Percentiles rank a stretch among this genome's conserved stretches.
Conservation (phyloP, 1,140 invertebrate species). For the Centruroides sculpturatus region DNA sequence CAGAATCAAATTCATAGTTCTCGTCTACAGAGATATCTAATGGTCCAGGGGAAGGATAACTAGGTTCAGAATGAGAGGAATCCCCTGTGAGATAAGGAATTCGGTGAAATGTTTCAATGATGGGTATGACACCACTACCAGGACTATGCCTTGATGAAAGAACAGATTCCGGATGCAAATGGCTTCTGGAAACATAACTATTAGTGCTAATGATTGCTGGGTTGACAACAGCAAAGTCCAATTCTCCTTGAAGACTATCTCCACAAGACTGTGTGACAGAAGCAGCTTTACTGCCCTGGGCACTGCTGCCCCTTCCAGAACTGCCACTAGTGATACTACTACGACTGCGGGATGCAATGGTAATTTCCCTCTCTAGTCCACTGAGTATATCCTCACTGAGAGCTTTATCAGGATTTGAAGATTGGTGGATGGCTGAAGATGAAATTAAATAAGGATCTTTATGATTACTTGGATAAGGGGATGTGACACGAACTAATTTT, state of each 20-base stretch:
- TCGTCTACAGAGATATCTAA: slow-evolving; percentile 72
- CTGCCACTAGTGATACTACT: slow-evolving; percentile 10
- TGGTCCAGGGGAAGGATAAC: slow-evolving; percentile 12
- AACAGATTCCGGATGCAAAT: too few species aligned
- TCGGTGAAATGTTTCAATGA: slow-evolving; percentile 15
- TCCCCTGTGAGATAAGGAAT: slow-evolving; percentile 15
- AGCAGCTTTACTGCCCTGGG: slow-evolving; percentile 2
- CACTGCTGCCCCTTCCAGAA: slow-evolving; percentile 5
- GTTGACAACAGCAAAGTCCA: slow-evolving; percentile 2
- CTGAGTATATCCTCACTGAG: too few species aligned
- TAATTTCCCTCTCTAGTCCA: too few species aligned
- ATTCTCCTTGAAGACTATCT: slow-evolving; percentile 11
- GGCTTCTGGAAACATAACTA: slow-evolving; percentile 19
- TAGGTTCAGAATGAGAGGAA: slow-evolving; percentile 14
- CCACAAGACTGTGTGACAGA: slow-evolving; percentile 7
- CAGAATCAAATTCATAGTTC: slow-evolving; percentile 81
- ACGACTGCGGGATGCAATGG: not conserved
- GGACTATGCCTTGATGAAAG: slow-evolving; percentile 37
- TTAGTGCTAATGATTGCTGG: slow-evolving; percentile 10
- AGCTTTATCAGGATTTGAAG: too few species aligned
- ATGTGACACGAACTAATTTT: too few species aligned
- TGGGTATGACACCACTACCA: slow-evolving; percentile 17
- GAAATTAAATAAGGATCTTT: too few species aligned
- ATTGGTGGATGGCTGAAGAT: too few species aligned
- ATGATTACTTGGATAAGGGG: too few species aligned